Percentiles rank a stretch among this genome's conserved stretches.
Conservation (phyloP, 2,113 vertebrate species). For the Phylloscopus trochiloides region DNA sequence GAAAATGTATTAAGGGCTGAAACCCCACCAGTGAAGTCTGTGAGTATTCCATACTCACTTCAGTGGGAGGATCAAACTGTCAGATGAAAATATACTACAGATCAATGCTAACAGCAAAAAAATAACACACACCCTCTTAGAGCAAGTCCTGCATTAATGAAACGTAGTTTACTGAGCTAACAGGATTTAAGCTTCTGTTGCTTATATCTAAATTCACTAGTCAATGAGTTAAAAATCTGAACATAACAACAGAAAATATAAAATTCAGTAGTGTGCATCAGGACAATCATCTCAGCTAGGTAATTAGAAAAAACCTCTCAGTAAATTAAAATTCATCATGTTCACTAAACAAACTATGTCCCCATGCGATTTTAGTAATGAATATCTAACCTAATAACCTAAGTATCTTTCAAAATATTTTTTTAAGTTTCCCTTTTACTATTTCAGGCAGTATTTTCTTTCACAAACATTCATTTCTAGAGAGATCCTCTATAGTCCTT, state of each 20-base stretch:
- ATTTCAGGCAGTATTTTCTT: not conserved
- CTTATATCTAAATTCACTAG: not conserved
- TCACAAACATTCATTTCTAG: not conserved
- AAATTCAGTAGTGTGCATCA: not conserved
- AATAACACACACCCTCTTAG: not conserved
- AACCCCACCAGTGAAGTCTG: not conserved
- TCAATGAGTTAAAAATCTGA: not conserved
- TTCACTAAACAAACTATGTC: not conserved
- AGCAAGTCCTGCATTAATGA: not conserved
- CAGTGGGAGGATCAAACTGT: not conserved
- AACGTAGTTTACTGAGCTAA: not conserved
- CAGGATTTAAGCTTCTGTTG: not conserved
- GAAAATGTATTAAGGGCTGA: not conserved
- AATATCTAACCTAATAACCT: not conserved
- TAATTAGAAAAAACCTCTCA: not conserved
- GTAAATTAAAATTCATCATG: not conserved
- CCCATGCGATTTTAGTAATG: not conserved
- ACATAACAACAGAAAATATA: not conserved
- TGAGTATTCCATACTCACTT: not conserved
- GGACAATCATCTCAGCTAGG: not conserved
- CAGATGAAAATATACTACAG: not conserved
- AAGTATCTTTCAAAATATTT: not conserved
- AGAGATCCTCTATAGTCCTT: not conserved
- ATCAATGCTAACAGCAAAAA: not conserved
- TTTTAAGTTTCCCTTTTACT: not conserved